Evolutionary conservation across 2,888 invertebrate genomes (phyloP).

Genomic region (Anoncus sp.): DNA sequence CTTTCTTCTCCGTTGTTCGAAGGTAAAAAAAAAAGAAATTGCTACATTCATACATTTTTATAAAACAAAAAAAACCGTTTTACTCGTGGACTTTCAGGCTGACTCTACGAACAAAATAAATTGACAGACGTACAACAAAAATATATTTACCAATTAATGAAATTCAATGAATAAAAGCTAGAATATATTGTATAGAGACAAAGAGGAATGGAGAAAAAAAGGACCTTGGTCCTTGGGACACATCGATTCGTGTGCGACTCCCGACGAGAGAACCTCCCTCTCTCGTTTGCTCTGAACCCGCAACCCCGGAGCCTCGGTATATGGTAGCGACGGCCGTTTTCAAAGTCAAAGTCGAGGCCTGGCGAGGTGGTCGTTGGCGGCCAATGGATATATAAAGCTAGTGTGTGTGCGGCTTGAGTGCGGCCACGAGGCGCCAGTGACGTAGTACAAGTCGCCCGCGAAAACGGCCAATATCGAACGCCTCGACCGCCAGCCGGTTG

Average conservation of each 20-base stretch:
- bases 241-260: constrained; percentile 48
- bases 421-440: constrained; percentile 71
- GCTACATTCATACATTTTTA: neutral
- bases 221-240: constrained; percentile 50
- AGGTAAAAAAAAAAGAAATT: too few relatives aligned
- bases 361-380: constrained; percentile 31
- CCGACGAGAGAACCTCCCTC: constrained; percentile 9
- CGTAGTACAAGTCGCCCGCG: constrained; percentile 75
- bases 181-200: neutral
- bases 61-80: neutral
- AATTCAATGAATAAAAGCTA: constrained; percentile 1
- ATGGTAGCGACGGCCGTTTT: constrained; percentile 60
- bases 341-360: constrained; percentile 68
- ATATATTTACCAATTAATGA: too few relatives aligned
- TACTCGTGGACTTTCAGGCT: neutral
- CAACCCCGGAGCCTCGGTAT: constrained; percentile 54
- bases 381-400: constrained; percentile 39
- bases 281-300: constrained; percentile 56
- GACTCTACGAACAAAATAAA: neutral
- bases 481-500: constrained; percentile 73
- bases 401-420: constrained; percentile 46
- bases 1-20: neutral
- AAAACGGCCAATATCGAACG: constrained; percentile 81
- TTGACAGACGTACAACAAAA: neutral
- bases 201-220: constrained; percentile 2